These are phyloP conservation scores for Paradisaea rubra DNA, from an alignment of 2,113 vertebrate genomes.

Conservation along the genomic window DNA sequence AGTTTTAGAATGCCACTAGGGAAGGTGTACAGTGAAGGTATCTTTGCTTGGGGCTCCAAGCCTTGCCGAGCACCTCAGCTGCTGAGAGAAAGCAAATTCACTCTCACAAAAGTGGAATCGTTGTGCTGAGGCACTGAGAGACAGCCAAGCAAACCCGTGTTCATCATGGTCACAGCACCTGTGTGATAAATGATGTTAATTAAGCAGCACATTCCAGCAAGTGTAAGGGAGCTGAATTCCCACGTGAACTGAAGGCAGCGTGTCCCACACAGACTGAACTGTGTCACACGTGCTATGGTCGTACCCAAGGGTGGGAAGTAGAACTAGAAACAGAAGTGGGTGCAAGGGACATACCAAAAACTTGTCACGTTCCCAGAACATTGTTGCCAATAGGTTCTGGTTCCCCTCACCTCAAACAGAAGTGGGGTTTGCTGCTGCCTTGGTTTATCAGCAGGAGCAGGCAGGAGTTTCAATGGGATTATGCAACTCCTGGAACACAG, in stretches of 20 bases:
- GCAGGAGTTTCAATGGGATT: neutral
- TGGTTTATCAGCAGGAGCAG: neutral
- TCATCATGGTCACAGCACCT: neutral
- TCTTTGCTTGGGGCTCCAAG: neutral
- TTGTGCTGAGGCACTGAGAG: neutral
- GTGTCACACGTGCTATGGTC: accelerated
- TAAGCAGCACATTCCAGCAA: neutral
- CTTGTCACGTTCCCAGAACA: neutral
- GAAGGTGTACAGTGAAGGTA: neutral
- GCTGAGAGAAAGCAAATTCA: neutral
- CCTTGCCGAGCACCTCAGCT: neutral
- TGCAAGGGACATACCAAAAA: neutral
- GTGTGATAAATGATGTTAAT: neutral
- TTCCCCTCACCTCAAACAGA: neutral
- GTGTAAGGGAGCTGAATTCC: neutral
- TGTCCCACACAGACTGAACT: neutral
- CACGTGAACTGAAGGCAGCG: accelerated
- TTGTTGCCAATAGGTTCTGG: accelerated
- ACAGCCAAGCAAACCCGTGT: neutral
- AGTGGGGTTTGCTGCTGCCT: neutral
- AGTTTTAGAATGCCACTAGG: neutral
- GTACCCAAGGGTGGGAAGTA: accelerated
- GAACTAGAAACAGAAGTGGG: neutral
- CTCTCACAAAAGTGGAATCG: neutral
- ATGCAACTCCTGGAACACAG: accelerated